Evolutionary conservation across 1,140 invertebrate species (phyloP).

Genomic region (Acyrthosiphon pisum): DNA sequence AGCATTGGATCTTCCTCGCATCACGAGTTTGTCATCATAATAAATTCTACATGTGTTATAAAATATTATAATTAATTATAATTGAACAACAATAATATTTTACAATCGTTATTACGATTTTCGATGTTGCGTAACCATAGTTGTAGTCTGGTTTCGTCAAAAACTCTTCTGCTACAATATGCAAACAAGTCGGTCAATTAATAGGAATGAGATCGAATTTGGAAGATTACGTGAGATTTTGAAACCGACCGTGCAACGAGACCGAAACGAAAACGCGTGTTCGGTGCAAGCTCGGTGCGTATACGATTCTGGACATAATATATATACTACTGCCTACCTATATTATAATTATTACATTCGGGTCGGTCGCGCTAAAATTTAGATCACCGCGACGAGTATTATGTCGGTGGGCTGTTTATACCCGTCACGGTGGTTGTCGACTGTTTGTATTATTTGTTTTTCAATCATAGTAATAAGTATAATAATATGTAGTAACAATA

Average conservation of each 20-base stretch:
- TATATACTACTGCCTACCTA: neutral
- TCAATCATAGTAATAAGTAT: neutral
- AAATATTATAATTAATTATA: too few relatives aligned
- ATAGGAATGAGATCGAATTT: neutral
- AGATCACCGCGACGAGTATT: neutral
- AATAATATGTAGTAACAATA: neutral
- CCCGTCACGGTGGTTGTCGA: neutral
- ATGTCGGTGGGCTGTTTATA: neutral
- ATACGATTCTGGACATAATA: neutral
- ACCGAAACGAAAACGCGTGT: slow-evolving; percentile 17
- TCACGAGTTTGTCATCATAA: too few relatives aligned
- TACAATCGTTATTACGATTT: neutral
- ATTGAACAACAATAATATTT: too few relatives aligned
- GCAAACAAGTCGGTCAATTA: neutral
- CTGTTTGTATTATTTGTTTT: neutral
- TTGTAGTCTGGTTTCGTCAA: neutral
- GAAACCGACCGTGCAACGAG: slow-evolving; percentile 16
- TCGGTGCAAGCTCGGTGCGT: neutral
- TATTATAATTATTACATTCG: neutral
- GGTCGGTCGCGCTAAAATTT: neutral
- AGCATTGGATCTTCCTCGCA: neutral
- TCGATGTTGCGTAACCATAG: neutral
- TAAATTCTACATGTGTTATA: neutral
- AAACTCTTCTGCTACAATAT: neutral
- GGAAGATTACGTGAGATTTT: slow-evolving; percentile 3